These are phyloP conservation scores for Pangasius macronema DNA, from an alignment of 2,797 vertebrate species.

Conservation along the genomic window DNA sequence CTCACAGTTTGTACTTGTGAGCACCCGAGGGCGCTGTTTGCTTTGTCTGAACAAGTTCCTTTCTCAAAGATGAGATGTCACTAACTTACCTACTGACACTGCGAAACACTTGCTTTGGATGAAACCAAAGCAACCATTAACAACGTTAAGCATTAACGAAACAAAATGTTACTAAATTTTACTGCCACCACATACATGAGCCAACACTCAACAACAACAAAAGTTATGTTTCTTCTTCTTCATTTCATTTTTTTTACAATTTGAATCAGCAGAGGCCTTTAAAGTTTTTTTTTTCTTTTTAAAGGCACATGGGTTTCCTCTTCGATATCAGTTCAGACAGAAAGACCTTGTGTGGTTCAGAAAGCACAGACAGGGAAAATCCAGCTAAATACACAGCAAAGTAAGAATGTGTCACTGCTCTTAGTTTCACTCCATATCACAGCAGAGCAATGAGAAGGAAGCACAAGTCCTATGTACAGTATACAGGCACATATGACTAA, in stretches of 20 bases:
- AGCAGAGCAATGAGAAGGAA: neutral
- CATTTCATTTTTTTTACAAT: neutral
- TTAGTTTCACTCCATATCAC: conserved; percentile 1
- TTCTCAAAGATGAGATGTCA: too few relatives aligned
- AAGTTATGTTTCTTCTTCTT: neutral
- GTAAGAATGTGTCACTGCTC: conserved; percentile 35
- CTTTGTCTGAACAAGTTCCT: neutral
- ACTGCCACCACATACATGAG: neutral
- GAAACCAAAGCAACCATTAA: neutral
- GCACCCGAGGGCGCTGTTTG: conserved; percentile 10
- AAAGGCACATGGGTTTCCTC: neutral
- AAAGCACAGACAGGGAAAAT: conserved; percentile 41
- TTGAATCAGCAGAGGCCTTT: neutral
- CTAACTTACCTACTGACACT: neutral
- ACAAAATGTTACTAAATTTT: neutral
- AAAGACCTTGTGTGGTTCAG: conserved; percentile 5
- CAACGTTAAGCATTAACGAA: neutral
- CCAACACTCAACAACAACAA: neutral
- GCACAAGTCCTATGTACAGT: neutral
- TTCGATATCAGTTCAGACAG: neutral
- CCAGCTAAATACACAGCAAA: conserved; percentile 20
- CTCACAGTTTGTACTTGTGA: neutral
- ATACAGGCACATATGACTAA: conserved; percentile 10
- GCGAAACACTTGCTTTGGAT: neutral
- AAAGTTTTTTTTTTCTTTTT: neutral